These are phyloP conservation scores for Acleris holmiana DNA, from an alignment of 2,888 invertebrate species.

Conservation along the genomic window DNA sequence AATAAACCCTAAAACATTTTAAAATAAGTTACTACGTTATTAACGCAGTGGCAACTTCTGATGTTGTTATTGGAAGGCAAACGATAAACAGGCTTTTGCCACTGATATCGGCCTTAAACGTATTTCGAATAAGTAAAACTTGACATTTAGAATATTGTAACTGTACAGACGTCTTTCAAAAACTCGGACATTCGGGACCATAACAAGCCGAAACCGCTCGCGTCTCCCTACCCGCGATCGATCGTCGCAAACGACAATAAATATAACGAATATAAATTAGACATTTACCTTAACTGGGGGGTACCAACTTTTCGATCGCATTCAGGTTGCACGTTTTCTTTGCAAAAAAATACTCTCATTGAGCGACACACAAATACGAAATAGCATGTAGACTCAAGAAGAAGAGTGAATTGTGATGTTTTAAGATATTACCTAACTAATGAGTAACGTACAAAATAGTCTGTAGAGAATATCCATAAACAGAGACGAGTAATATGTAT, in stretches of 20 bases:
- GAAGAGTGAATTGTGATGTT: conserved; percentile 70
- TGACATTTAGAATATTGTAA: conserved; percentile 28
- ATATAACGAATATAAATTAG: conserved; percentile 49
- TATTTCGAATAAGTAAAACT: conserved; percentile 10
- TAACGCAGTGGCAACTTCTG: no score
- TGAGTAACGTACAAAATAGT: conserved; percentile 79
- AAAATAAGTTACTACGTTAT: no score
- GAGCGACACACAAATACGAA: conserved; percentile 56
- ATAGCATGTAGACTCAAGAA: conserved; percentile 60
- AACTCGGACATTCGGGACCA: conserved; percentile 46
- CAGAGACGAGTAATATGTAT: conserved; percentile 60
- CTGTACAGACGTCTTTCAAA: conserved; percentile 39
- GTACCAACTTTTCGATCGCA: conserved; percentile 38
- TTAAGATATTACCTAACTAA: conserved; percentile 65
- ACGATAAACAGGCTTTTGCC: conserved; percentile 25
- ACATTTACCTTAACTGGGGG: conserved; percentile 60
- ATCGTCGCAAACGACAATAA: conserved; percentile 45
- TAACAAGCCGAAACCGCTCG: conserved; percentile 16
- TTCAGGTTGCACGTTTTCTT: conserved; percentile 31
- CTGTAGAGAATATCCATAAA: conserved; percentile 69
- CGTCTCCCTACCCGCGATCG: background rate
- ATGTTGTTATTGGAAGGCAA: background rate
- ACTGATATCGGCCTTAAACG: conserved; percentile 45
- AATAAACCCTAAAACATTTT: no score
- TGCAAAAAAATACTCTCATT: conserved; percentile 38